Conservation (phyloP, 2,888 invertebrate species). For the Eupithecia inturbata region DNA sequence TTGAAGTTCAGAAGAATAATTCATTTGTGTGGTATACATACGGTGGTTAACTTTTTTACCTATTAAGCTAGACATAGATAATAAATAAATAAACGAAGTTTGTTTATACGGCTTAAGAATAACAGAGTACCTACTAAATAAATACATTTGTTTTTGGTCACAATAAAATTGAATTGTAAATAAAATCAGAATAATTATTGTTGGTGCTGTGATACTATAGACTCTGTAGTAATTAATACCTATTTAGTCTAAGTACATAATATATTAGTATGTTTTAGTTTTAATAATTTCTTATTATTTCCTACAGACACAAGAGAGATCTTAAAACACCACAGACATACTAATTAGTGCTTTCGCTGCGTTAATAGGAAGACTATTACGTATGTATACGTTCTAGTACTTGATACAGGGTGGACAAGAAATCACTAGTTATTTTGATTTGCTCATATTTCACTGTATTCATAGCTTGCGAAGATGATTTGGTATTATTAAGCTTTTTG, state of each 20-base stretch:
- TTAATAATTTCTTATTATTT: conserved; percentile 39
- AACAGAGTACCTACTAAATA: neutral
- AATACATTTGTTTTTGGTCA: neutral
- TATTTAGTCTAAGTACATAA: conserved; percentile 4
- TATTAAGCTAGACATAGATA: neutral
- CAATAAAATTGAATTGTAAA: conserved; percentile 2
- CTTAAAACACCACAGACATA: conserved; percentile 33
- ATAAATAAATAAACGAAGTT: neutral
- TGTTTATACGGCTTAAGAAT: neutral
- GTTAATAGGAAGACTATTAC: conserved; percentile 21
- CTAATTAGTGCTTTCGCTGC: conserved; percentile 27
- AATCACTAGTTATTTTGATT: conserved; percentile 1
- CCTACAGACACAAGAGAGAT: conserved; percentile 42
- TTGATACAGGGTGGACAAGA: conserved; percentile 18
- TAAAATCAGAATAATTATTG: neutral
- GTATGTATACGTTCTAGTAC: conserved; percentile 29
- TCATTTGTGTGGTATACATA: neutral
- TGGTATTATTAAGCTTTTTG: neutral
- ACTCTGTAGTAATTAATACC: neutral
- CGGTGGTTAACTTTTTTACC: neutral
- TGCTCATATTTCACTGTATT: neutral
- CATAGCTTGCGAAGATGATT: neutral
- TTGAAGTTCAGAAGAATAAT: neutral
- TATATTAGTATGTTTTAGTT: conserved; percentile 23
- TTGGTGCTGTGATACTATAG: neutral